Evolutionary conservation across 2,797 vertebrate species (phyloP), one percentile per base, ranked within the genome.

Genomic region (Steatocranus sp.): DNA sequence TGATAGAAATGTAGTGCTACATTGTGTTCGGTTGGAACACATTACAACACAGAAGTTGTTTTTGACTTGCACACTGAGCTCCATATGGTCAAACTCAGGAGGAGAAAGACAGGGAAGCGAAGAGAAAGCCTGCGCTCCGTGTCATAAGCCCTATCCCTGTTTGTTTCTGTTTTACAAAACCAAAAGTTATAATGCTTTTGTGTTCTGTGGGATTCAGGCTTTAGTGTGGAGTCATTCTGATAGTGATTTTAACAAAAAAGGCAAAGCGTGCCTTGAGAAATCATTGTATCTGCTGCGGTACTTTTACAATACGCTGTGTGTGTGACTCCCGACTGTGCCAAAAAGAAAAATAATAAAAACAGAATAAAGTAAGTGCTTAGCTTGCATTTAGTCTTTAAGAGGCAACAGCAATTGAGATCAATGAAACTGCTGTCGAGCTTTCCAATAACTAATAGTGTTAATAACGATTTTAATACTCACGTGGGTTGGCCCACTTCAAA

Each of bases 41-140:
- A 56, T 79, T 68, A 11, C 51, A 84, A 85, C 83, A 70, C 88
- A 90, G 83, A 87, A 86, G 88, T 87, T 93, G 91, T 94, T 92
- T 92, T 88, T 63, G 80, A 88, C 89, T 76, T 78, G 76, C 92
- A 88, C 88, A 91, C 86, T 92, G 90, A 66, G 87, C 91, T 90
- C 89, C 89, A 92, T 93, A 92, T 93, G 92, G 88, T 87, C 85
- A 51, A 78, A 88, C 84, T 87, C 85, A 87, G 79, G 81, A 85
- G 83, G 89, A 85, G 81, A 76, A 86, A 81, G 50, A 86, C 50
- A 30, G 75, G 30, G 66, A 76, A 36, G 63, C 50, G 41, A 80
- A 8, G 58, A 78, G 75, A 48, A 50, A 82, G 86, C 83, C 56
- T 9, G 20, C 51, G 63, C 83, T 75, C 73, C 15, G 20, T 79